These are phyloP conservation scores for Kryphioiulus occultus DNA, from an alignment of 2,888 invertebrate species.

Conservation along the genomic window DNA sequence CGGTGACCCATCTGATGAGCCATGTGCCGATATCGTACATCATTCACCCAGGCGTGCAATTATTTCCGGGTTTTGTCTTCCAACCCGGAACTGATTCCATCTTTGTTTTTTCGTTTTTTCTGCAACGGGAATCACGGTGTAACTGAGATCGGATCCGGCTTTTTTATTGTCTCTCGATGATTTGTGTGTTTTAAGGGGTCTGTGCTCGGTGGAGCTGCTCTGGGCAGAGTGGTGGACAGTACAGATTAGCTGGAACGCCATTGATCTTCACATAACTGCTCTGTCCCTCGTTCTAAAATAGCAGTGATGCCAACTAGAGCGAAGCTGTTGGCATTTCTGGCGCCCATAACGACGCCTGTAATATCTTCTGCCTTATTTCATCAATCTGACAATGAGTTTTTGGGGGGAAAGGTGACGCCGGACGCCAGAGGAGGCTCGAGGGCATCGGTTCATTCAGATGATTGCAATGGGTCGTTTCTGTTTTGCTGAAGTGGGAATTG, in stretches of 20 bases:
- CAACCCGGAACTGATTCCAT: constrained; percentile 20
- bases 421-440: too few relatives aligned
- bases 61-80: constrained; percentile 40
- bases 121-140: not conserved
- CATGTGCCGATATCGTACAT: constrained; percentile 39
- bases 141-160: not conserved
- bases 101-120: not conserved
- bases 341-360: not conserved
- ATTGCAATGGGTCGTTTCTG: too few relatives aligned
- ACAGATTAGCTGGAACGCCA: not conserved
- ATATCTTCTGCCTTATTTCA: not conserved
- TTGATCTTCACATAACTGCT: not conserved
- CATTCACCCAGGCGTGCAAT: constrained; percentile 3
- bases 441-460: too few relatives aligned
- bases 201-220: not conserved
- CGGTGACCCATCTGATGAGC: constrained; percentile 36
- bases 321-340: not conserved
- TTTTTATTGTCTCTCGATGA: constrained; percentile 4
- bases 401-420: too few relatives aligned
- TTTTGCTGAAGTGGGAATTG: too few relatives aligned
- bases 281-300: not conserved
- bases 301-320: not conserved
- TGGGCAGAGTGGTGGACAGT: not conserved
- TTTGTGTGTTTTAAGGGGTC: not conserved
- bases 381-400: not conserved